phyloP scores from a whole-genome alignment of 2,113 vertebrate genomes.

The Brachyhypopomus occidentalis region DNA sequence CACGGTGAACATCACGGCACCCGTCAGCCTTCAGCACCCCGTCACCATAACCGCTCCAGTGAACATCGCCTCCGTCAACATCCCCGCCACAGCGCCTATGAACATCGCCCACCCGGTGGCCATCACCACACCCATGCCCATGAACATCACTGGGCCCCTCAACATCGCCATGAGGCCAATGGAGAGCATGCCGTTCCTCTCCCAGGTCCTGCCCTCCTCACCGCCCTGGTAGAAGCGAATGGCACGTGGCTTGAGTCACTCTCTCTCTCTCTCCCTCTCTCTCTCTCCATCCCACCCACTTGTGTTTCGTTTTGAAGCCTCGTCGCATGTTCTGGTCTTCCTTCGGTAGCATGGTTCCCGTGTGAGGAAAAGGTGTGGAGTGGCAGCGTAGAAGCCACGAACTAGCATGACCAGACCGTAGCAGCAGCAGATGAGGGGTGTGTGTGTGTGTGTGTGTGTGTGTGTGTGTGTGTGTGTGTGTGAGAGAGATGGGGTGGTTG shows the following conservation, averaged over 20 bases:
- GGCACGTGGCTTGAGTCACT: conserved; percentile 10
- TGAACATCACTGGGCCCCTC: conserved; percentile 86
- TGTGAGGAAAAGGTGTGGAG: conserved; percentile 31
- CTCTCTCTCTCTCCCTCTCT: background rate
- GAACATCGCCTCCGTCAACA: conserved; percentile 85
- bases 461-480: too few species aligned
- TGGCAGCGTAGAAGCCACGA: conserved; percentile 9
- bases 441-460: too few species aligned
- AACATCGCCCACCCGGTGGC: conserved; percentile 89
- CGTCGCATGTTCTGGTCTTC: conserved; percentile 43
- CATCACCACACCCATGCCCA: conserved; percentile 87
- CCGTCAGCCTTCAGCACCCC: conserved; percentile 85
- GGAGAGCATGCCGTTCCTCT: conserved; percentile 97
- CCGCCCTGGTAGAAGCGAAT: conserved; percentile 86
- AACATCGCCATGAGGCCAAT: conserved; percentile 92
- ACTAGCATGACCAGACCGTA: conserved; percentile 26
- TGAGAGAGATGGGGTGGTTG: conserved; percentile 13
- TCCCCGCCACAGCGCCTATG: conserved; percentile 83
- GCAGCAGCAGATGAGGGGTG: conserved; percentile 10
- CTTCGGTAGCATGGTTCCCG: conserved; percentile 34
- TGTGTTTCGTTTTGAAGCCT: conserved; percentile 31
- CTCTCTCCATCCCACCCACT: too few species aligned
- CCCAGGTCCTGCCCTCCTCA: conserved; percentile 94
- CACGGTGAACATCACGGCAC: conserved; percentile 93
- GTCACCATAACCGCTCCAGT: conserved; percentile 88